phyloP scores from a whole-genome alignment of 2,888 invertebrate genomes.

The Leptinotarsa haldemani region DNA sequence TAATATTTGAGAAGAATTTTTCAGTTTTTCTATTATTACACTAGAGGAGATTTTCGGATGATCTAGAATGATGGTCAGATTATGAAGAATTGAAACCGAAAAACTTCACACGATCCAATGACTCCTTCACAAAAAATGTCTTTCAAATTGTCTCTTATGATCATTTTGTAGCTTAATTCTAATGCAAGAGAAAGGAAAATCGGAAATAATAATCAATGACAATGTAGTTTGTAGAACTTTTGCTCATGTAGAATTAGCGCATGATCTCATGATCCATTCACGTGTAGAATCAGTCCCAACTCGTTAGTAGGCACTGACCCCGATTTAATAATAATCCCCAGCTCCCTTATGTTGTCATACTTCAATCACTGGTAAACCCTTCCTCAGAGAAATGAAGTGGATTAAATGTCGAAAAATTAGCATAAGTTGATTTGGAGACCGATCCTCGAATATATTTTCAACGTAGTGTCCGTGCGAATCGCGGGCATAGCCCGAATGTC shows the following conservation, averaged over 20 bases:
- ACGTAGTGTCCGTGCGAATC: neutral
- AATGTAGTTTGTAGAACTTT: neutral
- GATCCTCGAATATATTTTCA: slow-evolving; percentile 1
- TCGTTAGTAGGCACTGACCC: neutral
- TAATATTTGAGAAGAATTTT: no score
- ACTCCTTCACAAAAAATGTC: no score
- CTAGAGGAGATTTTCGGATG: no score
- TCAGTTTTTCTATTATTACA: no score
- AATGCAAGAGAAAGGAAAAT: no score
- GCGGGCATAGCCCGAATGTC: neutral
- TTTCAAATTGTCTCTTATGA: no score
- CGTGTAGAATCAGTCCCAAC: neutral
- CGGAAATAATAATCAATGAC: neutral
- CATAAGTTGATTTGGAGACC: slow-evolving; percentile 3
- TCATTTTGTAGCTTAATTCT: no score
- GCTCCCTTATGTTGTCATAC: neutral
- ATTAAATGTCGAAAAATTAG: slow-evolving; percentile 4
- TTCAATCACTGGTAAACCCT: neutral
- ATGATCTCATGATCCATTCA: neutral
- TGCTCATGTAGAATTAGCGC: neutral
- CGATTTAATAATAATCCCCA: neutral
- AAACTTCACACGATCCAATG: no score
- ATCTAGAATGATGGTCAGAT: no score
- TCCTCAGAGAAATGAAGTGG: neutral
- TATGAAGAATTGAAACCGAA: no score